These are phyloP conservation scores for Delphinus delphis DNA, from an alignment of 2,113 vertebrate genomes.

Conservation along the genomic window DNA sequence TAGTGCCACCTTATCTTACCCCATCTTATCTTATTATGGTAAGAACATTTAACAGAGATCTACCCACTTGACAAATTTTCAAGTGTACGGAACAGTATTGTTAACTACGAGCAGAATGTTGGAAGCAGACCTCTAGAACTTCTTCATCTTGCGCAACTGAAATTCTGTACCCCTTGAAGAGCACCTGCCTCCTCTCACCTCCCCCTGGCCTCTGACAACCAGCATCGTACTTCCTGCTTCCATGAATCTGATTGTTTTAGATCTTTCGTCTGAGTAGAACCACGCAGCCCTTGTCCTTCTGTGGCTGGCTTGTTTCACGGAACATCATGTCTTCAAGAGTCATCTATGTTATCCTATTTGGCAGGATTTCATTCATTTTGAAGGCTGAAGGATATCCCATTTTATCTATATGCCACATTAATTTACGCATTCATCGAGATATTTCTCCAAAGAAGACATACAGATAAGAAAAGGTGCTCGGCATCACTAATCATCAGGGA, in stretches of 20 bases:
- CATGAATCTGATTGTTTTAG: neutral
- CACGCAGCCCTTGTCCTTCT: fast-evolving
- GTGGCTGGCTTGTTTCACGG: neutral
- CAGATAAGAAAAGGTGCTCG: neutral
- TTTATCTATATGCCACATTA: fast-evolving
- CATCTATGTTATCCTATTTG: neutral
- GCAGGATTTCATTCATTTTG: neutral
- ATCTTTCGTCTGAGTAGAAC: neutral
- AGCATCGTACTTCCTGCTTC: no score
- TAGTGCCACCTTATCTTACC: neutral
- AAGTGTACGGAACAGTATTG: neutral
- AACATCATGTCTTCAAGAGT: neutral
- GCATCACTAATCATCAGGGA: neutral
- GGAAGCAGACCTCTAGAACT: neutral
- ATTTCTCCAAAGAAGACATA: neutral
- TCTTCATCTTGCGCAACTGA: fast-evolving
- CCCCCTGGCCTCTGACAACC: neutral
- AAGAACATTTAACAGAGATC: neutral
- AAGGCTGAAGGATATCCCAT: neutral
- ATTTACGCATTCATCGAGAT: neutral
- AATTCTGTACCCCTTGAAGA: neutral
- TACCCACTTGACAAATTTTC: neutral
- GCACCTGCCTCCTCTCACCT: neutral
- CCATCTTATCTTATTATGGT: neutral
- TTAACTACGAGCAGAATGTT: fast-evolving